Percentiles rank a stretch among this genome's conserved stretches.
These are phyloP conservation scores for Raja brachyura DNA, from an alignment of 2,113 vertebrate genomes.

Conservation along the genomic window DNA sequence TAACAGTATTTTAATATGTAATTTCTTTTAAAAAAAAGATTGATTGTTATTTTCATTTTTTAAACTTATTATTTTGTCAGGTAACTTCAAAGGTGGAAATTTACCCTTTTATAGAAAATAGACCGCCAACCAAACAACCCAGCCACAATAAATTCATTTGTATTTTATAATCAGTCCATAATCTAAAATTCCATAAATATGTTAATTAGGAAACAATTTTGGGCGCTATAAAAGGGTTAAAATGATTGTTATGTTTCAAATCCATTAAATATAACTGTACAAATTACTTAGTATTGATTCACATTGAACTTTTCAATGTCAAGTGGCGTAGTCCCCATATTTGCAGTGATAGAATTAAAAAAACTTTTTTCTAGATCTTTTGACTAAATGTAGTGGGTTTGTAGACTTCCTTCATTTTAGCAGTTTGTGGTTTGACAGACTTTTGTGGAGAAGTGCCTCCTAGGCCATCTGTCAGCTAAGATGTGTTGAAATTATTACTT, in stretches of 20 bases:
- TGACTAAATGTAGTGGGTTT: constrained; percentile 30
- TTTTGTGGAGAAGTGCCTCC: constrained; percentile 55
- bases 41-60: not conserved
- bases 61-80: not conserved
- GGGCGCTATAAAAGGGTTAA: not conserved
- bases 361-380: constrained; percentile 7
- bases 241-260: not conserved
- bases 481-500: constrained; percentile 51
- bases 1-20: not conserved
- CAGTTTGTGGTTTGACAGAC: constrained; percentile 47
- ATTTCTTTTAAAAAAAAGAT: not conserved
- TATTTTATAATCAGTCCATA: not conserved
- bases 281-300: not conserved
- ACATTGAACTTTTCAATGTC: not conserved
- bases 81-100: not conserved
- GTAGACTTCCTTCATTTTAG: constrained; percentile 45
- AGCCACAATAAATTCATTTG: not conserved
- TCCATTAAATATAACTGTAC: not conserved
- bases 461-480: constrained; percentile 50
- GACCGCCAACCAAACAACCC: not conserved
- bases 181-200: not conserved
- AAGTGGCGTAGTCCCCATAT: not conserved
- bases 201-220: not conserved
- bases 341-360: not conserved
- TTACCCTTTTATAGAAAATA: not conserved